A percentile compares a stretch with the other conserved stretches of the same genome.
phyloP scores from a whole-genome alignment of 2,113 vertebrate genomes.

The Cyrtonyx montezumae region DNA sequence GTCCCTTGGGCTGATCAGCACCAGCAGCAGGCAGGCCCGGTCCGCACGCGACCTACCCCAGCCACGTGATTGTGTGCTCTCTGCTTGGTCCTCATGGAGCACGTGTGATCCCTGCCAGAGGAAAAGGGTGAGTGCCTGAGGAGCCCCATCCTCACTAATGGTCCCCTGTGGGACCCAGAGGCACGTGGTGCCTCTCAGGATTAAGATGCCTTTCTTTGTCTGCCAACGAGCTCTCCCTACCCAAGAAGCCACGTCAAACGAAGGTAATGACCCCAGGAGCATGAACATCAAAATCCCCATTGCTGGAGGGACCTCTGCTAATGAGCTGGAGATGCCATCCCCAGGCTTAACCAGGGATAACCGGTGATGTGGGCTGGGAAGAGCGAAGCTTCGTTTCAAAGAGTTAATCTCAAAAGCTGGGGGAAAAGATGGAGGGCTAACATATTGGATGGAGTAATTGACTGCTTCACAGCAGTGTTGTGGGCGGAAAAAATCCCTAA shows the following conservation, averaged over 20 bases:
- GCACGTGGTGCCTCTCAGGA: not conserved
- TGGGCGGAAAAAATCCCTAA: slow-evolving; percentile 59
- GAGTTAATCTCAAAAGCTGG: slow-evolving; percentile 57
- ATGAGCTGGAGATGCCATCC: not conserved
- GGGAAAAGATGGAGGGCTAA: slow-evolving; percentile 30
- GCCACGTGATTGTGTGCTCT: slow-evolving; percentile 84
- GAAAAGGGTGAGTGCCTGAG: slow-evolving; percentile 83
- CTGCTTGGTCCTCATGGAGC: slow-evolving; percentile 90
- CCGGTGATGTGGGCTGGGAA: not conserved
- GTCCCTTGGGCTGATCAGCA: not conserved
- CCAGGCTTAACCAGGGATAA: not conserved
- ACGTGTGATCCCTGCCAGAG: slow-evolving; percentile 88
- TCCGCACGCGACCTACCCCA: not conserved
- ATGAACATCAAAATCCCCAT: not conserved
- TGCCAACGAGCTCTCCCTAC: not conserved
- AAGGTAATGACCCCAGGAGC: not conserved
- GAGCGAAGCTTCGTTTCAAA: not conserved
- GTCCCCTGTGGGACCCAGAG: not conserved
- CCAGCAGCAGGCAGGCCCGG: slow-evolving; percentile 14
- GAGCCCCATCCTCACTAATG: not conserved
- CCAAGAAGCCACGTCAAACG: not conserved
- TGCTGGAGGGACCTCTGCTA: slow-evolving; percentile 23
- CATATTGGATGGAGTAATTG: slow-evolving; percentile 61
- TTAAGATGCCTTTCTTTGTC: slow-evolving; percentile 34
- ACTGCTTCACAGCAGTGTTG: slow-evolving; percentile 68